Evolutionary conservation across 2,888 invertebrate species (phyloP), one percentile per base, ranked within the genome.

Genomic region (Oligia fasciuncula): DNA sequence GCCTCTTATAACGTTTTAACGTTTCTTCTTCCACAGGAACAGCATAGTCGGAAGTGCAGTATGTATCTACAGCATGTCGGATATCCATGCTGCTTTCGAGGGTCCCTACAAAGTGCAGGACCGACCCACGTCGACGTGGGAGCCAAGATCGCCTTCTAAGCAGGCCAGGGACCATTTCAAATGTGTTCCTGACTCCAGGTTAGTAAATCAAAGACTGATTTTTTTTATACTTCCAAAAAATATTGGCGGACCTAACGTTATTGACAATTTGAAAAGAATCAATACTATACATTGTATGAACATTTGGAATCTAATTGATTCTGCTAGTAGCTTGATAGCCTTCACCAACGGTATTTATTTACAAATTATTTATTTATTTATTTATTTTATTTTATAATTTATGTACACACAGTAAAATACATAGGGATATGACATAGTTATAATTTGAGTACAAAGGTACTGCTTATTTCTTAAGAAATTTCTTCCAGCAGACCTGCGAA

Each of bases 11-110:
- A 29, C 29, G 29, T 29, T 29, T 29, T 29, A 29, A 29, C 29
- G 29, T 79, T 80, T 81, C 83, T 81, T 40, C 77, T 13, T 6
- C 90, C 85, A 89, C 94, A 98, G 98, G 74, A 99, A 99, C 93
- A 98, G 98, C 92, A 98, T 99, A 89, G 97, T 98, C 8, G 99
- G 99, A 19, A 99, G 99, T 60, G 99, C 99, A 0, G 98, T 99
- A 9, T 99, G 99, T 93, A 98, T 98, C 4, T 99, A 98, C 96
- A 99, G 98, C 93, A 97, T 99, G 96, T 97, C 98, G 0, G 97
- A 98, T 1, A 98, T 99, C 51, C 97, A 98, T 82, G 97, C 97
- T 0, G 98, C 98, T 0, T 99, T 99, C 91, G 97, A 98, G 75
- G 99, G 99, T 0, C 98, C 98, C 0, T 99, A 98, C 95, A 99